These are phyloP conservation scores for Eupithecia insigniata DNA, from an alignment of 2,888 invertebrate genomes.

Conservation along the genomic window DNA sequence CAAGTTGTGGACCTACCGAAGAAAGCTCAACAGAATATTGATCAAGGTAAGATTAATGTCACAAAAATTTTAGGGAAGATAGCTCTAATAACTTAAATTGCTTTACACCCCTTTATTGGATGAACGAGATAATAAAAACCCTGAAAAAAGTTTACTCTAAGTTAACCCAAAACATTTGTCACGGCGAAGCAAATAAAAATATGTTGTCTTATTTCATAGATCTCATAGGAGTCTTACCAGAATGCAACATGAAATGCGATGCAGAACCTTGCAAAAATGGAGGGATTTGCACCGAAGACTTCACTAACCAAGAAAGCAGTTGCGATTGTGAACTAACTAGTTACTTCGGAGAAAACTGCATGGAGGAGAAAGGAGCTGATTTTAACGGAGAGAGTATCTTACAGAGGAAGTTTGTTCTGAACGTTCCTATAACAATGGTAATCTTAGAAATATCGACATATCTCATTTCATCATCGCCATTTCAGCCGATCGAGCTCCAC, in stretches of 20 bases:
- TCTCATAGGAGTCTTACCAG: conserved; percentile 88
- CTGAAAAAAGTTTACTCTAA: not conserved
- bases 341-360: conserved; percentile 94
- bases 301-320: conserved; percentile 92
- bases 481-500: too few species aligned
- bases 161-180: not conserved
- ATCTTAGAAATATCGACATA: conserved; percentile 5
- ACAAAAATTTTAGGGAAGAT: not conserved
- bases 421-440: conserved; percentile 86
- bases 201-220: conserved; percentile 54
- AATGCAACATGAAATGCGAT: conserved; percentile 96
- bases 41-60: conserved; percentile 78
- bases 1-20: conserved; percentile 91
- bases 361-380: conserved; percentile 95
- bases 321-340: conserved; percentile 96
- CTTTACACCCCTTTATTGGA: not conserved
- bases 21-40: conserved; percentile 87
- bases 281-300: conserved; percentile 94
- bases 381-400: conserved; percentile 94
- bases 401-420: conserved; percentile 89
- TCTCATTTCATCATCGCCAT: too few species aligned
- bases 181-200: not conserved
- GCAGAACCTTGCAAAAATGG: conserved; percentile 94
- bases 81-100: not conserved
- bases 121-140: not conserved